Conservation (phyloP, 2,113 vertebrate genomes). For the Onychostoma macrolepis region DNA sequence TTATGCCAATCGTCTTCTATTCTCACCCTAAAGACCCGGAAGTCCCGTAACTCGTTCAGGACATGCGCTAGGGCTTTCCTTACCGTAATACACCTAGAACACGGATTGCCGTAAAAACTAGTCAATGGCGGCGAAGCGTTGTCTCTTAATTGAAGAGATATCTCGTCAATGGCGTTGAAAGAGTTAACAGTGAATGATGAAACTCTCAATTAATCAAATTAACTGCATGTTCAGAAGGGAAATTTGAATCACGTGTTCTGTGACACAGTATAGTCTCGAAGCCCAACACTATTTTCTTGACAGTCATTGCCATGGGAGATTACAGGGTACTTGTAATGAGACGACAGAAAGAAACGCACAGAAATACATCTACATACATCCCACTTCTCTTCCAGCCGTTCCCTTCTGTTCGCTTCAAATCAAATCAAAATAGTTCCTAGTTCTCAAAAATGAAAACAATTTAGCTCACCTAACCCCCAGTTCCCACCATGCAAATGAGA, state of each 20-base stretch:
- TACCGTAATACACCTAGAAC: too few species aligned
- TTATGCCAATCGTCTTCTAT: too few species aligned
- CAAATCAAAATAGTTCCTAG: slow-evolving; percentile 15
- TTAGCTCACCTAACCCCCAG: slow-evolving; percentile 75
- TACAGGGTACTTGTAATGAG: not conserved
- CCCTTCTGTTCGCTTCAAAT: slow-evolving; percentile 54
- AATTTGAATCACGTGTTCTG: not conserved
- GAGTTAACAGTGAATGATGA: too few species aligned
- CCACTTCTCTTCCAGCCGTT: not conserved
- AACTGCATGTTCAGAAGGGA: slow-evolving; percentile 12
- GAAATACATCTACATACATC: not conserved
- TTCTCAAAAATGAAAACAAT: slow-evolving; percentile 73
- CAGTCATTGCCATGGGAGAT: slow-evolving; percentile 5
- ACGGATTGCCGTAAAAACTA: too few species aligned
- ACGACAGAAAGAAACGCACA: slow-evolving; percentile 8
- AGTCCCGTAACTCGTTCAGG: too few species aligned
- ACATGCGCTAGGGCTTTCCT: too few species aligned
- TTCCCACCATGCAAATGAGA: slow-evolving; percentile 78
- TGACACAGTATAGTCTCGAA: slow-evolving; percentile 19
- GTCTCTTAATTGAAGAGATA: too few species aligned
- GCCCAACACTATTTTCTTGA: not conserved
- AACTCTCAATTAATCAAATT: too few species aligned
- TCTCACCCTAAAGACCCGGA: too few species aligned
- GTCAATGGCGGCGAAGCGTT: too few species aligned
- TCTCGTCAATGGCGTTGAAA: too few species aligned